Conservation (phyloP, 2,888 invertebrate species). For the Drosophila borealis region DNA sequence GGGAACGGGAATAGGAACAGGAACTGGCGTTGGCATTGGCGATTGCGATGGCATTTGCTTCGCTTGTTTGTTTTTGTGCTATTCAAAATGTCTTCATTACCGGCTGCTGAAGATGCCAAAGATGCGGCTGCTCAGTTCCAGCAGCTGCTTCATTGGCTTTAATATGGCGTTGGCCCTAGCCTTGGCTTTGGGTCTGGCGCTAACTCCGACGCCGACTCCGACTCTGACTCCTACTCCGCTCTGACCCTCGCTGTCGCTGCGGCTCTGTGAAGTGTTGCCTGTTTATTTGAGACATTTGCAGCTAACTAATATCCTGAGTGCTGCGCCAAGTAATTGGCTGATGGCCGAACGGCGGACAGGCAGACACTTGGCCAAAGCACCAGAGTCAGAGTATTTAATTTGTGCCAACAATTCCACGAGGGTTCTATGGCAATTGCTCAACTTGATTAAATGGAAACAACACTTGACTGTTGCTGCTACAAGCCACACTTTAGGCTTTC, state of each 20-base stretch:
- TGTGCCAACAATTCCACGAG: conserved; percentile 26
- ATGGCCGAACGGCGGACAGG: conserved; percentile 15
- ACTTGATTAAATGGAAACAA: conserved; percentile 55
- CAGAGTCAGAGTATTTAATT: conserved; percentile 34
- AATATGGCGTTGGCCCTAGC: conserved; percentile 44
- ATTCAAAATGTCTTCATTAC: conserved; percentile 78
- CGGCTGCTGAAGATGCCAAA: conserved; percentile 52
- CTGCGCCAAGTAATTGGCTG: conserved; percentile 59
- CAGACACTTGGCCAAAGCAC: conserved; percentile 5
- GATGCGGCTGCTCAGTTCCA: conserved; percentile 25
- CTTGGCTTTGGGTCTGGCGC: neutral
- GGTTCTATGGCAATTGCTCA: conserved; percentile 38
- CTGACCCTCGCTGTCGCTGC: conserved; percentile 8
- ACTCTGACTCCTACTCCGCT: conserved; percentile 25
- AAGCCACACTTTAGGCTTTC: conserved; percentile 7
- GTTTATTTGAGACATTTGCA: conserved; percentile 60
- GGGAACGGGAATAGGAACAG: conserved; percentile 16
- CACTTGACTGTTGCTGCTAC: conserved; percentile 29
- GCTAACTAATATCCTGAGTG: conserved; percentile 64
- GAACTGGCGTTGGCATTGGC: conserved; percentile 15
- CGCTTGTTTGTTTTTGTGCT: conserved; percentile 67
- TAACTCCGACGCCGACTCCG: neutral
- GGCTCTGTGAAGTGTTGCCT: conserved; percentile 47
- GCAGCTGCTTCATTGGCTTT: conserved; percentile 65
- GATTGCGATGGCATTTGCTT: conserved; percentile 55